A percentile compares a stretch with the other conserved stretches of the same genome.
Conservation (phyloP, 92 coral and sea anemone genomes). For the Diadumene lineata region DNA sequence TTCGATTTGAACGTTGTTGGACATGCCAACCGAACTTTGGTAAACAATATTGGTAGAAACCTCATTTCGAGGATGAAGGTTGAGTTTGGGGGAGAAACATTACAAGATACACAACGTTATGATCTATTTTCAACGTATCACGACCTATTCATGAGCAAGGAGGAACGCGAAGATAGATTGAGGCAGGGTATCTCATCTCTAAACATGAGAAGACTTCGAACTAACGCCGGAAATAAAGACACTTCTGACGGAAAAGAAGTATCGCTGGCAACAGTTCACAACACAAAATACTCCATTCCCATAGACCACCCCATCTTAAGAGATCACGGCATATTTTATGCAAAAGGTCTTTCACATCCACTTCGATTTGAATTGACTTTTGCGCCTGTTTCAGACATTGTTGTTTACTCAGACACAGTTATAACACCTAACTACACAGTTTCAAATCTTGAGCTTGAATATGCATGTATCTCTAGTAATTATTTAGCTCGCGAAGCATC, state of each 20-base stretch:
- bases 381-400: conserved; percentile 31
- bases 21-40: conserved; percentile 30
- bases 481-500: conserved; percentile 35
- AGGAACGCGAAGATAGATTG: conserved; percentile 12
- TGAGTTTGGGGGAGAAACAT: conserved; percentile 31
- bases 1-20: conserved; percentile 28
- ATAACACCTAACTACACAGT: conserved; percentile 19
- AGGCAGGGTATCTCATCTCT: conserved; percentile 11
- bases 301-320: conserved; percentile 40
- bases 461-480: conserved; percentile 36
- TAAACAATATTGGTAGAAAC: conserved; percentile 41
- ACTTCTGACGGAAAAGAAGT: conserved; percentile 21
- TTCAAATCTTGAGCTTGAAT: conserved; percentile 51
- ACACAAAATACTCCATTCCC: conserved; percentile 8
- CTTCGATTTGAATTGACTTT: conserved; percentile 42
- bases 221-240: conserved; percentile 29
- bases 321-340: conserved; percentile 39
- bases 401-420: conserved; percentile 6
- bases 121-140: too few relatives aligned
- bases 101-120: conserved; percentile 28
- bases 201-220: conserved; percentile 40
- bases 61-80: conserved; percentile 29
- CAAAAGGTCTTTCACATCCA: conserved; percentile 35
- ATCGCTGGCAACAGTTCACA: background rate
- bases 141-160: conserved; percentile 13